phyloP scores from a whole-genome alignment of 2,113 vertebrate species.

The Aegotheles bennettii region DNA sequence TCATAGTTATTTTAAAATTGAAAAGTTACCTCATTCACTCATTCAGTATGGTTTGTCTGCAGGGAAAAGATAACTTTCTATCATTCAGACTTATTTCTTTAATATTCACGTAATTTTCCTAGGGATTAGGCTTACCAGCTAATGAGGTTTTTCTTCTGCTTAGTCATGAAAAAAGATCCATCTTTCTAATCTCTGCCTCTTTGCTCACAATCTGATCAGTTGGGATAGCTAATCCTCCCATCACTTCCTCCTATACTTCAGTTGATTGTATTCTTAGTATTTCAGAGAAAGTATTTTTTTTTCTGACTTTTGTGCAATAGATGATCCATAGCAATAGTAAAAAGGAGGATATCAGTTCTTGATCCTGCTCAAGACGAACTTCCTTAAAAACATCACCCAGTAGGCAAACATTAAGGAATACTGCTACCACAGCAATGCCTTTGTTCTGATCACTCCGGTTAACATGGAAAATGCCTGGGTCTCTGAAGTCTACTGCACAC shows the following conservation, averaged over 20 bases:
- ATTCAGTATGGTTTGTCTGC: background rate
- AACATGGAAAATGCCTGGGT: background rate
- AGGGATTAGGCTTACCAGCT: background rate
- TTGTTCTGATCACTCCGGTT: background rate
- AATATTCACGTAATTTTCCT: slow-evolving; percentile 15
- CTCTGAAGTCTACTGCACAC: background rate
- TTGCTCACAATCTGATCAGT: background rate
- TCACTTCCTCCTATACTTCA: background rate
- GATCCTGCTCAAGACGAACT: background rate
- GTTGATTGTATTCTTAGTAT: background rate
- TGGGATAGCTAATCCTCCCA: background rate
- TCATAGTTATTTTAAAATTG: slow-evolving; percentile 11
- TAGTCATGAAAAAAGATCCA: background rate
- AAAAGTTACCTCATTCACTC: background rate
- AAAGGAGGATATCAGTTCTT: background rate
- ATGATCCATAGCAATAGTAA: background rate
- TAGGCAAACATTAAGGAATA: background rate
- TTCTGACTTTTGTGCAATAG: background rate
- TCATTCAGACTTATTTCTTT: slow-evolving; percentile 11
- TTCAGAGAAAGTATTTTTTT: background rate
- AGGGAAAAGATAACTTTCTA: background rate
- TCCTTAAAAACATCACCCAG: background rate
- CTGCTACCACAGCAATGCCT: background rate
- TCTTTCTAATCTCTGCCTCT: background rate
- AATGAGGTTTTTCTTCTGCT: slow-evolving; percentile 3